A percentile compares a stretch with the other conserved stretches of the same genome.
These are phyloP conservation scores for Oscheius myriophilus DNA, from an alignment of 2,888 invertebrate species.

Conservation along the genomic window DNA sequence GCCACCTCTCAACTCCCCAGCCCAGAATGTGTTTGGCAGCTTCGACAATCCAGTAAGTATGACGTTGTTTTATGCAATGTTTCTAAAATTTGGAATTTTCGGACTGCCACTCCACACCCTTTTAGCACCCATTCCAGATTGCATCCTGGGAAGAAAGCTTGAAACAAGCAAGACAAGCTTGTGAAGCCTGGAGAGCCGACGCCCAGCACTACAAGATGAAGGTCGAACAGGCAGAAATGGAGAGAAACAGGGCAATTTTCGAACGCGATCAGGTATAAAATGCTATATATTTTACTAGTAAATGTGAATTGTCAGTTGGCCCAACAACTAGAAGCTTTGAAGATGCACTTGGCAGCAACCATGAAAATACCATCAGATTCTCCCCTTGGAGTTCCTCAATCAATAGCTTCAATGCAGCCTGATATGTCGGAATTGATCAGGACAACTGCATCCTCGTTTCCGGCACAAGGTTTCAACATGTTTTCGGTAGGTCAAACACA, in stretches of 20 bases:
- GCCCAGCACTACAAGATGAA: slow-evolving; percentile 34
- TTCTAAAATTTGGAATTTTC: slow-evolving; percentile 8
- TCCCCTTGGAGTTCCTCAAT: slow-evolving; percentile 21
- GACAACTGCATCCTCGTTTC: slow-evolving; percentile 36
- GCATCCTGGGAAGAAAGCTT: slow-evolving; percentile 49
- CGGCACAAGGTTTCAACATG: slow-evolving; percentile 44
- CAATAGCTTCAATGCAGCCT: slow-evolving; percentile 25
- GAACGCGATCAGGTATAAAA: slow-evolving; percentile 41
- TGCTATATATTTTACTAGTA: background rate
- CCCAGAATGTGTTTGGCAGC: slow-evolving; percentile 9
- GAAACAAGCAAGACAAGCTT: slow-evolving; percentile 46
- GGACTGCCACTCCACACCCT: background rate
- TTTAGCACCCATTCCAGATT: slow-evolving; percentile 12
- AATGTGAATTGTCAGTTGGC: slow-evolving; percentile 16
- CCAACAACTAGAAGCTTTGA: slow-evolving; percentile 33
- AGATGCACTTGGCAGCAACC: slow-evolving; percentile 25
- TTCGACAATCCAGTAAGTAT: slow-evolving; percentile 28
- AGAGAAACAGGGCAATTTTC: slow-evolving; percentile 39
- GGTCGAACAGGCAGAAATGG: slow-evolving; percentile 41
- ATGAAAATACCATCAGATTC: slow-evolving; percentile 7
- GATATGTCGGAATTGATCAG: slow-evolving; percentile 38
- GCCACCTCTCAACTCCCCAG: slow-evolving; percentile 12
- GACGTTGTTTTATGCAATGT: too few relatives aligned
- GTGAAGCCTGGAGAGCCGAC: slow-evolving; percentile 31
- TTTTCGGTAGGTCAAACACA: slow-evolving; percentile 44